Percentiles rank a stretch among this genome's conserved stretches.
These are phyloP conservation scores for Sycobia sp. DNA, from an alignment of 1,140 invertebrate species.

Conservation along the genomic window DNA sequence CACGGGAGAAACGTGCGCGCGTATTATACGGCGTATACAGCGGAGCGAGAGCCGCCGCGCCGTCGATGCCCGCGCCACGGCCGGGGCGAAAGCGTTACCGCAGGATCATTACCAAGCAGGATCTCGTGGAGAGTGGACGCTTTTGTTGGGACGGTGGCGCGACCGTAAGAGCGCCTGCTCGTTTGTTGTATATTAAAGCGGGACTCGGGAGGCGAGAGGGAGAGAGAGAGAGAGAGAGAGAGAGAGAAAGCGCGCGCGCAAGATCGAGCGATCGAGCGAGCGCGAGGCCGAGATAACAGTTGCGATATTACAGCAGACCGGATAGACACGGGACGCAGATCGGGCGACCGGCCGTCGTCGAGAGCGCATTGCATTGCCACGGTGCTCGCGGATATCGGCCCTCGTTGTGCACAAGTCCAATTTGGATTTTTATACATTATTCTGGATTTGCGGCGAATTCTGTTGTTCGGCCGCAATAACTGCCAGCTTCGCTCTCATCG, in stretches of 20 bases:
- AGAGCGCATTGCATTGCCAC: no score
- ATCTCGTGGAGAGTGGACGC: conserved; percentile 59
- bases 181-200: not conserved
- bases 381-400: no score
- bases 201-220: not conserved
- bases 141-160: no score
- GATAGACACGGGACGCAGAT: no score
- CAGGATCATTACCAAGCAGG: conserved; percentile 59
- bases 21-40: conserved; percentile 15
- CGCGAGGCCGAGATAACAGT: no score
- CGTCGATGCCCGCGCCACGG: not conserved
- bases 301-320: no score
- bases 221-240: not conserved
- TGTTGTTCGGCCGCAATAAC: no score
- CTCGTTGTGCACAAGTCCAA: no score
- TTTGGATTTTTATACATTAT: no score
- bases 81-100: conserved; percentile 50
- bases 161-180: not conserved
- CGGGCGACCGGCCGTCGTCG: no score
- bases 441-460: no score
- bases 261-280: not conserved
- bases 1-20: not conserved
- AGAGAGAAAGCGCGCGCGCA: not conserved
- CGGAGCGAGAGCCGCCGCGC: conserved; percentile 14
- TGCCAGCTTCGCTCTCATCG: no score